Conservation (phyloP, 2,113 vertebrate species). For the Seriola quinqueradiata region DNA sequence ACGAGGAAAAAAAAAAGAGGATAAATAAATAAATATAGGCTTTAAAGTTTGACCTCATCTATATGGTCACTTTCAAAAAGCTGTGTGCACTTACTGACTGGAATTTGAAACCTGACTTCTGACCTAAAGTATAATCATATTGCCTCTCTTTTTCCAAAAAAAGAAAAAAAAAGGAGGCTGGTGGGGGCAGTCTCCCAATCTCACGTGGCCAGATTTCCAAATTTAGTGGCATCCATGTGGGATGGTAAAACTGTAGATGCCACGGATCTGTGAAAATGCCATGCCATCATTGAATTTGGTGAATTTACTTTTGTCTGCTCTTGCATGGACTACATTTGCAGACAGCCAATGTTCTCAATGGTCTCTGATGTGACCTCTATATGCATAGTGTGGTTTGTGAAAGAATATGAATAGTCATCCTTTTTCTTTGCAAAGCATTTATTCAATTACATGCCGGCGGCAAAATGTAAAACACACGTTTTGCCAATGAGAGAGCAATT, state of each 20-base stretch:
- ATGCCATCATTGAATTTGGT: slow-evolving; percentile 25
- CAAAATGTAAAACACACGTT: slow-evolving; percentile 32
- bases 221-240: slow-evolving; percentile 23
- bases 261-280: slow-evolving; percentile 22
- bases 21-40: slow-evolving; percentile 76
- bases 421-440: slow-evolving; percentile 22
- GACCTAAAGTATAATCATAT: slow-evolving; percentile 63
- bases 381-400: slow-evolving; percentile 16
- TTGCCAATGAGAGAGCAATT: slow-evolving; percentile 47
- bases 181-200: not conserved
- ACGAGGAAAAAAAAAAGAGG: slow-evolving; percentile 22
- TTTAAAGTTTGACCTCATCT: slow-evolving; percentile 78
- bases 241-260: slow-evolving; percentile 10
- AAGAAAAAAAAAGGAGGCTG: not conserved
- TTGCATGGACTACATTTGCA: slow-evolving; percentile 15
- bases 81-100: slow-evolving; percentile 56
- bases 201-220: slow-evolving; percentile 32
- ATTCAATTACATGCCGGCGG: slow-evolving; percentile 37
- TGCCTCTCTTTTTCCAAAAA: slow-evolving; percentile 28
- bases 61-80: slow-evolving; percentile 75
- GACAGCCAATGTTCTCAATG: slow-evolving; percentile 19
- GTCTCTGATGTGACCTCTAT: slow-evolving; percentile 34
- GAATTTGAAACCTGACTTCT: slow-evolving; percentile 71
- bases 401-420: slow-evolving; percentile 20
- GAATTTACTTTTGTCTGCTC: slow-evolving; percentile 3